phyloP scores from a whole-genome alignment of 2,797 vertebrate species.

The Meda fulgida region DNA sequence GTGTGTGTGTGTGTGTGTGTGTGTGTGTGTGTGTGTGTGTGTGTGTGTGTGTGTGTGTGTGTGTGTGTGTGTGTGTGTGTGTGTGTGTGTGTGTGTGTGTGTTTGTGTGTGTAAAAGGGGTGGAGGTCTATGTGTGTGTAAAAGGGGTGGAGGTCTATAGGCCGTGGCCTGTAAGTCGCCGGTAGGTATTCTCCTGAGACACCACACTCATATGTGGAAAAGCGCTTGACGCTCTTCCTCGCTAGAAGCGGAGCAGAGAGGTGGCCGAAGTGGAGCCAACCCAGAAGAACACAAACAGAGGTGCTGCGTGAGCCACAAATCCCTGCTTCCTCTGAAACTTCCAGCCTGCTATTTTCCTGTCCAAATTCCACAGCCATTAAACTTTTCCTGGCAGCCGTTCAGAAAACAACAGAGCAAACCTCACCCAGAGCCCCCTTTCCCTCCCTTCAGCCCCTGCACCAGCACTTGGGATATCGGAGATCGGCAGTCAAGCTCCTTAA shows the following conservation, averaged over 20 bases:
- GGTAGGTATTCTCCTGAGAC: conserved; percentile 72
- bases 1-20: conserved; percentile 45
- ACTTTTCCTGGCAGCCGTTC: conserved; percentile 90
- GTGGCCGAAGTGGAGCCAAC: conserved; percentile 73
- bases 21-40: conserved; percentile 44
- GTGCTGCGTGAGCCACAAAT: conserved; percentile 84
- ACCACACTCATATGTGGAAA: conserved; percentile 77
- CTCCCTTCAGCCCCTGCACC: conserved; percentile 54
- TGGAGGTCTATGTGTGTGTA: conserved; percentile 50
- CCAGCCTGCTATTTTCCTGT: conserved; percentile 88
- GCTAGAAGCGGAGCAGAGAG: conserved; percentile 61
- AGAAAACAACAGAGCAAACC: conserved; percentile 80
- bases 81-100: conserved; percentile 29
- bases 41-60: conserved; percentile 27
- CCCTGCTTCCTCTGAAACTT: conserved; percentile 91
- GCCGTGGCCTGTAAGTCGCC: conserved; percentile 69
- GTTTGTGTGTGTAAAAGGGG: conserved; percentile 23
- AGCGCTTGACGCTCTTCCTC: conserved; percentile 80
- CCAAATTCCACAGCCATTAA: conserved; percentile 96
- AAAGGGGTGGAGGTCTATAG: conserved; percentile 69
- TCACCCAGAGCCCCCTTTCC: conserved; percentile 70
- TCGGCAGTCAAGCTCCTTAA: conserved; percentile 77
- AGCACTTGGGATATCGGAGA: conserved; percentile 79
- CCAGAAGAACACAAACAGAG: conserved; percentile 87
- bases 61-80: conserved; percentile 21